These are phyloP conservation scores for Himalopsyche tibetana DNA, from an alignment of 2,888 invertebrate genomes.

Conservation along the genomic window DNA sequence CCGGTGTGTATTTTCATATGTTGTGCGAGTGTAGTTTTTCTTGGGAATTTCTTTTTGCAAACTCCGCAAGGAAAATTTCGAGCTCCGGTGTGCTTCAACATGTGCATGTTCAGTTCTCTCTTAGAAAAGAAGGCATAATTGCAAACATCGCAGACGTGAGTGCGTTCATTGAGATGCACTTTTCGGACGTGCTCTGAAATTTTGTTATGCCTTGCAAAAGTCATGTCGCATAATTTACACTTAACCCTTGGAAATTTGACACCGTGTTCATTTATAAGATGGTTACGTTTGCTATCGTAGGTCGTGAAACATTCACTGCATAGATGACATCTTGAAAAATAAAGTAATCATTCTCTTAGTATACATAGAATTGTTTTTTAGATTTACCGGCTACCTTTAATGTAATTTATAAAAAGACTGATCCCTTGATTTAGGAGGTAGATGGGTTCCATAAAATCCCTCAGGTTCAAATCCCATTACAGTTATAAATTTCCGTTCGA, in stretches of 20 bases:
- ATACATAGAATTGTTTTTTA: too few species aligned
- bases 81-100: constrained; percentile 52
- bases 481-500: too few species aligned
- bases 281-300: constrained; percentile 48
- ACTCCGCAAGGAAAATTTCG: constrained; percentile 44
- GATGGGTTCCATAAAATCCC: too few species aligned
- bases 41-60: constrained; percentile 51
- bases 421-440: too few species aligned
- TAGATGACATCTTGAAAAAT: constrained; percentile 50
- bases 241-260: constrained; percentile 44
- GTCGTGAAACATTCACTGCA: constrained; percentile 51
- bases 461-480: too few species aligned
- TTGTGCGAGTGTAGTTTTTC: constrained; percentile 48
- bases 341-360: not conserved
- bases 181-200: constrained; percentile 51
- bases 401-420: too few species aligned
- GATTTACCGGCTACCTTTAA: too few species aligned
- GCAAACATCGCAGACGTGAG: constrained; percentile 42
- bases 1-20: constrained; percentile 57
- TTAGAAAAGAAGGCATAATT: constrained; percentile 44
- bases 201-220: constrained; percentile 43
- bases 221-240: constrained; percentile 51
- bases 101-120: constrained; percentile 45
- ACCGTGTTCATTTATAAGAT: constrained; percentile 53
- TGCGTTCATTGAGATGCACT: constrained; percentile 54